Percentiles rank a stretch among this genome's conserved stretches.
These are phyloP conservation scores for Alligator sinensis DNA, from an alignment of 2,113 vertebrate species.

Conservation along the genomic window DNA sequence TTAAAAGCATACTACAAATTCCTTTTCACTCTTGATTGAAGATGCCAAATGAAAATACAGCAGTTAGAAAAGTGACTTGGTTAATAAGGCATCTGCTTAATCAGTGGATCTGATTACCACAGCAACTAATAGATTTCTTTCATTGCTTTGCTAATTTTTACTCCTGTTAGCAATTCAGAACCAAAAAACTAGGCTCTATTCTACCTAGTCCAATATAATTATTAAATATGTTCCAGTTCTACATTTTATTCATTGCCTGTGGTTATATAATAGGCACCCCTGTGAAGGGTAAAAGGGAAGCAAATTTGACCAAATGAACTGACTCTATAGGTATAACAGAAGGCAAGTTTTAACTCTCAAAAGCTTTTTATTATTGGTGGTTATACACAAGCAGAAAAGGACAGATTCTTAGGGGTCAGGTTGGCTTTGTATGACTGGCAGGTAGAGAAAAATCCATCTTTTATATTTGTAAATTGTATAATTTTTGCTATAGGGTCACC, in stretches of 20 bases:
- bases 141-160: not conserved
- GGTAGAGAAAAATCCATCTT: too few species aligned
- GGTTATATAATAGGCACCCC: not conserved
- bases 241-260: not conserved
- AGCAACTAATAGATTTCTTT: not conserved
- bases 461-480: not conserved
- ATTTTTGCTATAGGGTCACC: not conserved
- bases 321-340: not conserved
- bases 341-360: not conserved
- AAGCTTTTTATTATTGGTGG: not conserved
- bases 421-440: not conserved
- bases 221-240: not conserved
- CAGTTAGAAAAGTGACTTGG: not conserved
- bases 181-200: not conserved
- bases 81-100: not conserved
- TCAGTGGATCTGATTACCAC: not conserved
- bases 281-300: not conserved
- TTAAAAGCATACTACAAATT: accelerated
- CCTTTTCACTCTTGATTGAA: not conserved
- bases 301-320: not conserved
- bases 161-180: not conserved
- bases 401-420: too few species aligned
- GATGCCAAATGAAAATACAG: not conserved
- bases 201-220: not conserved
- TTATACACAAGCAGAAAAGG: not conserved